phyloP scores from a whole-genome alignment of 1,140 invertebrate genomes.

The Calephelis nemesis region DNA sequence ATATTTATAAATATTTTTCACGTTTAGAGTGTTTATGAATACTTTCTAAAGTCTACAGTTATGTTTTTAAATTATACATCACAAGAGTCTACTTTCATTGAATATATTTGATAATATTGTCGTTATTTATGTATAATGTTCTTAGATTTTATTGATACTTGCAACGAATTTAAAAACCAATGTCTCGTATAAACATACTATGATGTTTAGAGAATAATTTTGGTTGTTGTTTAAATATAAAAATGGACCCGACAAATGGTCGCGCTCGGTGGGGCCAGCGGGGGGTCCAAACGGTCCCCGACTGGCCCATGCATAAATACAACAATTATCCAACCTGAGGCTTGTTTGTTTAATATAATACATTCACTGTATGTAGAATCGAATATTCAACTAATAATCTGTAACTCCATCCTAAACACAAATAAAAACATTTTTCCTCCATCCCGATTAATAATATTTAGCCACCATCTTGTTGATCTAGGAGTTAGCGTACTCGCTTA shows the following conservation, averaged over 20 bases:
- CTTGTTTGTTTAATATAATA: slow-evolving; percentile 35
- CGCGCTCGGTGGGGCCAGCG: slow-evolving; percentile 48
- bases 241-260: slow-evolving; percentile 54
- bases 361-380: slow-evolving; percentile 7
- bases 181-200: background rate
- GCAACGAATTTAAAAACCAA: background rate
- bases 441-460: too few relatives aligned
- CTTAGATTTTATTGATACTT: background rate
- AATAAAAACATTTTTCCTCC: background rate
- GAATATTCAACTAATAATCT: background rate
- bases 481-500: too few relatives aligned
- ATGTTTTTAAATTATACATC: too few relatives aligned
- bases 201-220: slow-evolving; percentile 41
- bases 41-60: too few relatives aligned
- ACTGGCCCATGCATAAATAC: slow-evolving; percentile 63
- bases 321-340: slow-evolving; percentile 59
- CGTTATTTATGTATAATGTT: background rate
- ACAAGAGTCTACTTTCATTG: too few relatives aligned
- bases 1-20: too few relatives aligned
- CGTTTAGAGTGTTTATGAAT: too few relatives aligned
- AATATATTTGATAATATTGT: background rate
- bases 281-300: slow-evolving; percentile 45
- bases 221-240: slow-evolving; percentile 55
- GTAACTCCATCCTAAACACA: background rate
- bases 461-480: too few relatives aligned